Evolutionary conservation across 2,797 vertebrate genomes (phyloP).

Genomic region (Echeneis naucrates): DNA sequence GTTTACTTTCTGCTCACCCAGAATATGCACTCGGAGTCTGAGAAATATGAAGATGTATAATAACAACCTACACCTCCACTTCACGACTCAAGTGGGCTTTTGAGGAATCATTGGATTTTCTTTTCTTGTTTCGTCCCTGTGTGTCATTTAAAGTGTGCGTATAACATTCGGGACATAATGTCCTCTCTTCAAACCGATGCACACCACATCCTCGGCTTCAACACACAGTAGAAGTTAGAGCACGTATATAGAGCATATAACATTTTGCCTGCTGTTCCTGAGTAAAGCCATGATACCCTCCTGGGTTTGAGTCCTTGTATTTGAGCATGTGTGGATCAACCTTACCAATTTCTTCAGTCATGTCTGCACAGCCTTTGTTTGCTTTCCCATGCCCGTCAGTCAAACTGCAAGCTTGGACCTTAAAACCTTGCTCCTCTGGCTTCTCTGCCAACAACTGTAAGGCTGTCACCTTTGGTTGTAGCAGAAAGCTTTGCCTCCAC

Average conservation of each 20-base stretch:
- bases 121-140: conserved; percentile 20
- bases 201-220: conserved; percentile 13
- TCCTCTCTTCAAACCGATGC: neutral
- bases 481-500: conserved; percentile 34
- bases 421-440: conserved; percentile 33
- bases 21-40: neutral
- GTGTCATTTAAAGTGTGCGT: neutral
- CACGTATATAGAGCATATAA: neutral
- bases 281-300: conserved; percentile 34
- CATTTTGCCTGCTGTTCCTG: conserved; percentile 11
- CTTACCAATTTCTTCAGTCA: conserved; percentile 18
- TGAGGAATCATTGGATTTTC: conserved; percentile 19
- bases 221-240: conserved; percentile 16
- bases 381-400: conserved; percentile 56
- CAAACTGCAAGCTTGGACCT: conserved; percentile 34
- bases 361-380: conserved; percentile 54
- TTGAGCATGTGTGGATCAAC: conserved; percentile 26
- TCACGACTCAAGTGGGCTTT: conserved; percentile 1
- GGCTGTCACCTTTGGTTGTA: conserved; percentile 50
- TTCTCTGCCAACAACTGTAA: conserved; percentile 24
- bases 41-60: conserved; percentile 8
- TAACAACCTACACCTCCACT: conserved; percentile 4
- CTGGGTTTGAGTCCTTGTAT: conserved; percentile 29
- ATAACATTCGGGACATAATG: conserved; percentile 1
- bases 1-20: conserved; percentile 1